Evolutionary conservation across 2,113 vertebrate species (phyloP).

Genomic region (Gnathonemus longibarbis): DNA sequence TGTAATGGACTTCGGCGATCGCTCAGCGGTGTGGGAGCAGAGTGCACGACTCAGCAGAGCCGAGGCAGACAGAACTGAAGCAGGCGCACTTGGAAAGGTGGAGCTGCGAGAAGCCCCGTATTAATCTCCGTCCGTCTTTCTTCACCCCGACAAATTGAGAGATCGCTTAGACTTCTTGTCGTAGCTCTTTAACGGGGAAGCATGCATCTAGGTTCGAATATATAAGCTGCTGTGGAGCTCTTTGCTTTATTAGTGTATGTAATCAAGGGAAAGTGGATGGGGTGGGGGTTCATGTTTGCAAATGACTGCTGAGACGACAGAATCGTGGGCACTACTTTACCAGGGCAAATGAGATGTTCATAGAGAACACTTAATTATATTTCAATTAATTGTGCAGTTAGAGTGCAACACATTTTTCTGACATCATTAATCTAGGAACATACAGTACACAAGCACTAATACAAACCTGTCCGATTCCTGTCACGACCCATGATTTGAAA

Average conservation of each 20-base stretch:
- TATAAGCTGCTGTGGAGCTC: background rate
- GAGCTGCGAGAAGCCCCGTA: background rate
- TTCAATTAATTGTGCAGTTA: background rate
- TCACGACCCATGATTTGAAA: background rate
- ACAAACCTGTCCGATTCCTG: background rate
- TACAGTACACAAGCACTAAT: background rate
- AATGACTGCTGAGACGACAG: constrained; percentile 1
- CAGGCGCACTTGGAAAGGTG: background rate
- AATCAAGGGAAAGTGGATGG: background rate
- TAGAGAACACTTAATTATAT: background rate
- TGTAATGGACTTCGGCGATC: constrained; percentile 33
- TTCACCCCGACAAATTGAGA: background rate
- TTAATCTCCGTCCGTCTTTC: background rate
- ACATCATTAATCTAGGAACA: background rate
- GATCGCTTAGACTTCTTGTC: background rate
- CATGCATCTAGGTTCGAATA: background rate
- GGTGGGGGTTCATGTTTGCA: background rate
- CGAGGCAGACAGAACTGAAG: background rate
- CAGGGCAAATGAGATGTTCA: background rate
- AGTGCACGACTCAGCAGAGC: constrained; percentile 12
- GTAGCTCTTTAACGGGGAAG: background rate
- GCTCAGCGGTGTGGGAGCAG: constrained; percentile 35
- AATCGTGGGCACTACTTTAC: background rate
- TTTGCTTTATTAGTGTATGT: background rate
- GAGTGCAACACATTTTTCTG: background rate